These are phyloP conservation scores for Heptranchias perlo DNA, from an alignment of 2,113 vertebrate species.

Conservation along the genomic window DNA sequence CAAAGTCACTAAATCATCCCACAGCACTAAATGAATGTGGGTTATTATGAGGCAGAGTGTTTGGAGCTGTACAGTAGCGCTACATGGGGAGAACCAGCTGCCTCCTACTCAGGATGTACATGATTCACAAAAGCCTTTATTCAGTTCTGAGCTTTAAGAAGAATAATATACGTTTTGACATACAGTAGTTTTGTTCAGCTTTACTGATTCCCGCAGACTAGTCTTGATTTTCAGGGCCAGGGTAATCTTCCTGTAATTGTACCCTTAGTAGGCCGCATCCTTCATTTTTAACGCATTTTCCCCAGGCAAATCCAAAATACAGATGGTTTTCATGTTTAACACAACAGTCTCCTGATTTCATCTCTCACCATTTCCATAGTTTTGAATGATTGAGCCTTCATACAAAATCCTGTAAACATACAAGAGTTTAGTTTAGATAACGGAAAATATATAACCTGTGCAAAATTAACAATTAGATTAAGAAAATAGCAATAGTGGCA, in stretches of 20 bases:
- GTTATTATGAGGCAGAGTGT: slow-evolving; percentile 58
- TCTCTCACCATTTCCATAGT: not conserved
- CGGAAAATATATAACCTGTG: not conserved
- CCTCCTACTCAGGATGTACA: slow-evolving; percentile 60
- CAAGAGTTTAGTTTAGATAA: not conserved
- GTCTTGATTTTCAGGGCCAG: slow-evolving; percentile 51
- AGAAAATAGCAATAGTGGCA: not conserved
- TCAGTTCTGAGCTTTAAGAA: not conserved
- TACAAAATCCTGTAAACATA: slow-evolving; percentile 23
- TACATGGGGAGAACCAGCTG: slow-evolving; percentile 60
- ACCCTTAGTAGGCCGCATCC: slow-evolving; percentile 61
- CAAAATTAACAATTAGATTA: slow-evolving; percentile 3
- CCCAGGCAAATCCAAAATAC: slow-evolving; percentile 41
- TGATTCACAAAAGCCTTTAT: slow-evolving; percentile 51
- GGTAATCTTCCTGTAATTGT: slow-evolving; percentile 57
- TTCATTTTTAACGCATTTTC: slow-evolving; percentile 61
- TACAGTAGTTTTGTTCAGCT: slow-evolving; percentile 48
- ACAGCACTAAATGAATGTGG: too few species aligned
- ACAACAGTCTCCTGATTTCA: not conserved
- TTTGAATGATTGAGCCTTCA: slow-evolving; percentile 2
- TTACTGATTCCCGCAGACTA: slow-evolving; percentile 49
- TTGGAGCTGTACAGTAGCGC: slow-evolving; percentile 53
- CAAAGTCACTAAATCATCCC: slow-evolving; percentile 63
- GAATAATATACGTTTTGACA: slow-evolving; percentile 35
- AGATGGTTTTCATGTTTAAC: not conserved